Base-by-base conservation (phyloP, 2,888 invertebrate genomes). In the Archips crataeganus region DNA sequence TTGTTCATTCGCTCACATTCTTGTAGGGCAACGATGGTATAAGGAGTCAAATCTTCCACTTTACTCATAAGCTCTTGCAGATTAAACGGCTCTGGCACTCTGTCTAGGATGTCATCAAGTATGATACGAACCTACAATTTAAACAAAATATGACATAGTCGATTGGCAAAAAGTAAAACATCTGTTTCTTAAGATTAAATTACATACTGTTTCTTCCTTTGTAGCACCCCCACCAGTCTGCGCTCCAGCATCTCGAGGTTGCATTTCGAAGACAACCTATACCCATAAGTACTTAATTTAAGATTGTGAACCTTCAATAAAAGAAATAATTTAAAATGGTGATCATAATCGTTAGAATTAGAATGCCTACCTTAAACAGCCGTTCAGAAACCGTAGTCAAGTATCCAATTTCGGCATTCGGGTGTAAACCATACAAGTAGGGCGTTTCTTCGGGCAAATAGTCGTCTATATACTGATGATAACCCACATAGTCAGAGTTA, bases 1-100 rank as follows among this genome's bases (percentile, higher is more conserved):
- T 95, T 95, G 88, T 99, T 99, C 98, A 99, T 99, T 59, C 99
- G 95, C 89, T 99, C 99, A 87, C 98, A 98, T 90, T 99, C 99
- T 78, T 99, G 98, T 80, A 98, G 96, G 0, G 98, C 98, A 0
- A 99, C 99, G 68, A 99, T 98, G 0, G 98, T 97, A 86, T 96
- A 99, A 0, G 99, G 99, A 2, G 98, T 98, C 76, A 97, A 95
- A 82, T 99, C 98, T 88, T 99, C 98, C 3, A 97, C 96, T 87
- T 98, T 97, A 1, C 96, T 96, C 96, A 97, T 97, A 83, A 99
- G 95, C 86, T 99, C 99, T 0, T 93, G 85, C 81, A 99, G 96
- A 84, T 97, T 98, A 88, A 99, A 99, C 70, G 97, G 97, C 75
- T 98, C 98, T 0, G 98, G 98, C 10, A 99, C 95, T 88, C 98